These are phyloP conservation scores for Aplochiton taeniatus DNA, from an alignment of 2,797 vertebrate genomes.

Conservation along the genomic window DNA sequence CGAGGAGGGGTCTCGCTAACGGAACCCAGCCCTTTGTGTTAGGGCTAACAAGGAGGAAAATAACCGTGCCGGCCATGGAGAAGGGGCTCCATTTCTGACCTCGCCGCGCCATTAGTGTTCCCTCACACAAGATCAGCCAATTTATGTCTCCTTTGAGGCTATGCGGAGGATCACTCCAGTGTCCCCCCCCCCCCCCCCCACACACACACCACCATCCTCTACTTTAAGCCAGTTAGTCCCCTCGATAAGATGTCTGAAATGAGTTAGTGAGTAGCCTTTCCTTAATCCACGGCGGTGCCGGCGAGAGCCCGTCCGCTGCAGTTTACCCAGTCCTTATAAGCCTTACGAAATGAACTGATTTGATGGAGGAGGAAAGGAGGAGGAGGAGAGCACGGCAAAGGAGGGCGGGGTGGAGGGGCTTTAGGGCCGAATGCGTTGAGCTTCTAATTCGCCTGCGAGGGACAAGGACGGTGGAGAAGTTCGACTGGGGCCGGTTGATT, in stretches of 20 bases:
- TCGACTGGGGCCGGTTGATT: too few relatives aligned
- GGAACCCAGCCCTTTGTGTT: slow-evolving; percentile 48
- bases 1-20: slow-evolving; percentile 43
- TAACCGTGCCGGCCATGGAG: slow-evolving; percentile 58
- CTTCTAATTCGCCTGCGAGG: too few relatives aligned
- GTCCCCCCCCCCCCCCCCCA: not conserved
- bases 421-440: too few relatives aligned
- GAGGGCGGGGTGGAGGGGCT: too few relatives aligned
- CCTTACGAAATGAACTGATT: slow-evolving; percentile 24
- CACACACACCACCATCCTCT: too few relatives aligned
- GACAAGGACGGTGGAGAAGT: too few relatives aligned
- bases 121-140: slow-evolving; percentile 64
- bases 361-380: slow-evolving; percentile 12
- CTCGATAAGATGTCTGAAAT: slow-evolving; percentile 18
- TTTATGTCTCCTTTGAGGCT: slow-evolving; percentile 53
- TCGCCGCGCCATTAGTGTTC: slow-evolving; percentile 54
- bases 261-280: slow-evolving; percentile 23
- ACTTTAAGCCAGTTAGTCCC: slow-evolving; percentile 13
- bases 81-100: slow-evolving; percentile 53
- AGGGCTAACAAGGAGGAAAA: slow-evolving; percentile 74
- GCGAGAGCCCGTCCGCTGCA: slow-evolving; percentile 9
- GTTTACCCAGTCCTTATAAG: slow-evolving; percentile 30
- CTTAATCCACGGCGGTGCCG: slow-evolving; percentile 27
- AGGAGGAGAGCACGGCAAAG: too few relatives aligned
- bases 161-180: slow-evolving; percentile 7